Conservation (phyloP, 2,113 vertebrate species). For the human region GRCh38 chr6:72257001-72257500, state of each 20-base stretch:
- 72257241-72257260: not conserved
- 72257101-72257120: not conserved
- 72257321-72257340: not conserved
- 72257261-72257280: not conserved
- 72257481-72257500: not conserved
- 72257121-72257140: not conserved
- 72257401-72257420: not conserved
- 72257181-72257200: not conserved
- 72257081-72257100: not conserved
- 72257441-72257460: not conserved
- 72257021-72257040: not conserved
- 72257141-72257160: not conserved
- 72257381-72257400: not conserved
- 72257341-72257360: not conserved
- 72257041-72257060: not conserved
- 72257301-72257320: not conserved
- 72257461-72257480: not conserved
- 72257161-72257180: not conserved
- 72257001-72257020: not conserved
- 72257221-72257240: conserved; percentile 31
- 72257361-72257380: not conserved
- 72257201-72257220: not conserved
- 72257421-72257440: not conserved
- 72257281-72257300: not conserved
- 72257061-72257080: conserved; percentile 10